Evolutionary conservation across 2,113 vertebrate species (phyloP), one percentile per base, ranked within the genome.

Genomic region (Chaetodon trifascialis): DNA sequence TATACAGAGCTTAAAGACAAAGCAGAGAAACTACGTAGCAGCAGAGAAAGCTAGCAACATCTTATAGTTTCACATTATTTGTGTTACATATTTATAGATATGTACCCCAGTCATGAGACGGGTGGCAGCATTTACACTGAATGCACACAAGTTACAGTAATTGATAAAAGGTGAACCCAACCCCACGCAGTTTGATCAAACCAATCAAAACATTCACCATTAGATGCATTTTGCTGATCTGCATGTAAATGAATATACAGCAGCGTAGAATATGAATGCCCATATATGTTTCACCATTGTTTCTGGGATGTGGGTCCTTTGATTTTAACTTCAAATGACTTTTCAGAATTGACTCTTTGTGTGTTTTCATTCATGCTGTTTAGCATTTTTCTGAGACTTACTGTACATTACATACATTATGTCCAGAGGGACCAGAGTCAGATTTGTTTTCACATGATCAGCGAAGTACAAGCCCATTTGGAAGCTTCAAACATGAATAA

Each of bases 21-120:
- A 63, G 44, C 52, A 69, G 40, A 75, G 47, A 74, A 82, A 64
- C 36, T 56, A n/a, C 47, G 4, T 14, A 66, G 44, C 47, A 44
- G 40, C 34, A 47, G 47, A 14, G 8, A 63, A 71, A 47, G 54
- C 56, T 38, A 51, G 36, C 30, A 69, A 34, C 5, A 46, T 34
- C 36, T 38, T 56, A 23, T 69, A 62, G 56, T 66, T 82, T 73
- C 17, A 70, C 30, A 70, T 49, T 70, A 60, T 76, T 19, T 79
- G 17, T 73, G 5, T 55, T 46, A 15, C 23, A 25, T 19, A 62
- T 83, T 36, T 54, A 42, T n/a, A 38, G 23, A 77, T 70, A 14
- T 62, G 21, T 49, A 38, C 25, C 74, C n/a, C 4, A 60, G 17
- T 73, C 19, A 58, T 49, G 23, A 65, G 54, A 62, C 11, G 8